Conservation (phyloP, 2,113 vertebrate species). For the Anser brachyrhynchus region DNA sequence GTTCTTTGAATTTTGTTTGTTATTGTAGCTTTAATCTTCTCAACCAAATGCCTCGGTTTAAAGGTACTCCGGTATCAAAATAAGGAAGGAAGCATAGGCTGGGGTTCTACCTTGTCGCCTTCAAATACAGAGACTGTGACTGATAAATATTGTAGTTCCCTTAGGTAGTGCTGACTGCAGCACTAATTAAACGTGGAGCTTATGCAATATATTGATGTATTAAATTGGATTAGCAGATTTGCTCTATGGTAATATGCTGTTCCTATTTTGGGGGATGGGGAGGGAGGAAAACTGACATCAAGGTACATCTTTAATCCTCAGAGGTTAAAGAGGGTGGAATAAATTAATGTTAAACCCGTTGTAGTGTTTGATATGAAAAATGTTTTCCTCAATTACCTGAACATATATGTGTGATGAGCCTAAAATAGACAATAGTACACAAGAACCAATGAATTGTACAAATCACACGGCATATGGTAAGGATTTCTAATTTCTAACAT, state of each 20-base stretch:
- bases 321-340: slow-evolving; percentile 33
- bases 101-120: not conserved
- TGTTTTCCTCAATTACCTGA: slow-evolving; percentile 83
- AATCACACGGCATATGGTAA: slow-evolving; percentile 89
- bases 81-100: not conserved
- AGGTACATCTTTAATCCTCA: slow-evolving; percentile 34
- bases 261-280: slow-evolving; percentile 17
- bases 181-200: slow-evolving; percentile 34
- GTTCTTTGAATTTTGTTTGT: not conserved
- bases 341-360: slow-evolving; percentile 31
- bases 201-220: slow-evolving; percentile 51
- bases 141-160: slow-evolving; percentile 37
- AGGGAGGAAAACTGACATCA: slow-evolving; percentile 1
- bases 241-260: slow-evolving; percentile 40
- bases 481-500: slow-evolving; percentile 46
- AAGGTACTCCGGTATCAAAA: not conserved
- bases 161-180: slow-evolving; percentile 49
- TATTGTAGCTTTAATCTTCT: not conserved
- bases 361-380: slow-evolving; percentile 12
- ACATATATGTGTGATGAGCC: slow-evolving; percentile 89
- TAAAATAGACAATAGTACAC: slow-evolving; percentile 90
- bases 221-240: slow-evolving; percentile 67
- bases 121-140: not conserved
- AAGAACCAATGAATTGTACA: slow-evolving; percentile 92
- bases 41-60: not conserved